Evolutionary conservation across 1,140 invertebrate genomes (phyloP).

Genomic region (Aphelenchoides besseyi): DNA sequence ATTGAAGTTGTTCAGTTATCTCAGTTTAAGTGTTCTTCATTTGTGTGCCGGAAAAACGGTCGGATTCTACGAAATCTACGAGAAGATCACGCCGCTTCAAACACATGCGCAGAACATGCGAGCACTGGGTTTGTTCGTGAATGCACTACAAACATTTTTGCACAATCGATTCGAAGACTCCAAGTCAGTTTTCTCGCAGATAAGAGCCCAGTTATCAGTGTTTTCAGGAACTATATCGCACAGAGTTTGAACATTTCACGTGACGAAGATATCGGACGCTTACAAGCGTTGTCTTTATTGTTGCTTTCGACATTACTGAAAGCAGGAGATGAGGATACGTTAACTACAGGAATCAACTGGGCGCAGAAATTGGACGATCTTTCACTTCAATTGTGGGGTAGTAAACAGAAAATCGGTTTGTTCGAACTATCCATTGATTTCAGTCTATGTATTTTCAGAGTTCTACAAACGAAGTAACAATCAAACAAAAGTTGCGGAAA

Average conservation of each 20-base stretch:
- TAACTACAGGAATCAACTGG: constrained; percentile 13
- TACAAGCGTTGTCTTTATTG: constrained; percentile 12
- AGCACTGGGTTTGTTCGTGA: constrained; percentile 11
- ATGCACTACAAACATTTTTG: constrained; percentile 4
- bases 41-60: constrained; percentile 2
- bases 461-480: background rate
- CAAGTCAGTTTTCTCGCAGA: background rate
- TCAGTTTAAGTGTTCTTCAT: constrained; percentile 12
- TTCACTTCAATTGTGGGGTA: constrained; percentile 14
- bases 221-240: constrained; percentile 6
- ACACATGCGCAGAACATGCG: constrained; percentile 9
- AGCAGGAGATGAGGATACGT: constrained; percentile 3
- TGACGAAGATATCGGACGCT: constrained; percentile 7
- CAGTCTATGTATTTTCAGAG: background rate
- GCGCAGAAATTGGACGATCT: constrained; percentile 7
- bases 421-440: background rate
- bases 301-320: constrained; percentile 15
- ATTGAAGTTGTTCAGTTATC: constrained; percentile 8
- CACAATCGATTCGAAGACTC: constrained; percentile 7
- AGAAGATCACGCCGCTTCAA: constrained; percentile 15
- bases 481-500: background rate
- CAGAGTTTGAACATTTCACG: constrained; percentile 15
- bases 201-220: background rate
- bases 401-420: background rate
- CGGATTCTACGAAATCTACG: constrained; percentile 8